phyloP scores from a whole-genome alignment of 2,888 invertebrate species.

The Oligia latruncula region DNA sequence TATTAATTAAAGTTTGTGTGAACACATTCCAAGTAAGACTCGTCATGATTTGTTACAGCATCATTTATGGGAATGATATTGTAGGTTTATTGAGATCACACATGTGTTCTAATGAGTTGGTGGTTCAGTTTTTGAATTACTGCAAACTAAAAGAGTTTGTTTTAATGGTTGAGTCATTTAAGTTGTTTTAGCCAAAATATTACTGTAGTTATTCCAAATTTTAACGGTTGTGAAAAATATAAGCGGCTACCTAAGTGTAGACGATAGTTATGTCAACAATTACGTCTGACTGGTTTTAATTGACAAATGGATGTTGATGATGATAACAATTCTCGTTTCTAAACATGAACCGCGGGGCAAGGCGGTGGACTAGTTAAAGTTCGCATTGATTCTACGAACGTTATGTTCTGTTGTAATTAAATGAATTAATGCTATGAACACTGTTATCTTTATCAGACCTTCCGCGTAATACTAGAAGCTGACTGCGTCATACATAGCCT shows the following conservation, averaged over 20 bases:
- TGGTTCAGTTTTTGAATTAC: constrained; percentile 40
- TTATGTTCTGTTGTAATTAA: constrained; percentile 11
- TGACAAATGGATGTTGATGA: constrained; percentile 51
- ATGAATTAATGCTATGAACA: constrained; percentile 17
- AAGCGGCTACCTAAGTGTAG: constrained; percentile 29
- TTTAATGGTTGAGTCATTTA: constrained; percentile 41
- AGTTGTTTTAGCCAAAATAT: constrained; percentile 46
- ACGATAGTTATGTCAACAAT: constrained; percentile 56
- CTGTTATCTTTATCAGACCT: constrained; percentile 24
- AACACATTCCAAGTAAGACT: constrained; percentile 43
- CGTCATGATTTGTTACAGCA: constrained; percentile 35
- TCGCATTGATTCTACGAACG: constrained; percentile 24
- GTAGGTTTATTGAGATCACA: constrained; percentile 39
- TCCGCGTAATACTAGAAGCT: constrained; percentile 19
- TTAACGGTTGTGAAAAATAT: constrained; percentile 42
- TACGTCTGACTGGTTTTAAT: constrained; percentile 49
- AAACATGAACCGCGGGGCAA: constrained; percentile 58
- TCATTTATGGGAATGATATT: constrained; percentile 35
- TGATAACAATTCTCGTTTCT: constrained; percentile 42
- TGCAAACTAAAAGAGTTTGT: constrained; percentile 41
- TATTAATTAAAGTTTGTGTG: constrained; percentile 50
- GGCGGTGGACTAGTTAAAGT: constrained; percentile 44
- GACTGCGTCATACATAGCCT: constrained; percentile 2
- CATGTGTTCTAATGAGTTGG: constrained; percentile 39
- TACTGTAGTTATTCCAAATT: constrained; percentile 44